Conservation (phyloP, 2,797 vertebrate genomes). For the Phyllotis vaccarum region DNA sequence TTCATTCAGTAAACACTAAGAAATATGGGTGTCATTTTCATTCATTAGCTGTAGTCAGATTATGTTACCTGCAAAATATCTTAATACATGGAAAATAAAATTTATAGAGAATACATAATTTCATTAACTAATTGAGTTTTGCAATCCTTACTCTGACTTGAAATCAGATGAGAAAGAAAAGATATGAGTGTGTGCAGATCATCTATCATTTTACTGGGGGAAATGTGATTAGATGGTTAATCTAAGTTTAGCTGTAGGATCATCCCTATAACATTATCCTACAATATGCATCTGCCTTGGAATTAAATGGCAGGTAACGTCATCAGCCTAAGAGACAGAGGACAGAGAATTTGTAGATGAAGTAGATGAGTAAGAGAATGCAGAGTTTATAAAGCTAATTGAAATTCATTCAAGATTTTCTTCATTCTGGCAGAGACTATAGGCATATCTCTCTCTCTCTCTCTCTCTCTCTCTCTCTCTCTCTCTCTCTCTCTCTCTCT, state of each 20-base stretch:
- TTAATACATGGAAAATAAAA: constrained; percentile 25
- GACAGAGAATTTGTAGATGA: not conserved
- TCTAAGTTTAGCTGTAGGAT: constrained; percentile 30
- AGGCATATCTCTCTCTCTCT: not conserved
- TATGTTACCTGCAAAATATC: not conserved
- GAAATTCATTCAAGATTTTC: not conserved
- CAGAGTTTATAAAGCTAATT: not conserved
- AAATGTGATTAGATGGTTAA: not conserved
- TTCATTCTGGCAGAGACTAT: not conserved
- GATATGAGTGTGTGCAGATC: not conserved
- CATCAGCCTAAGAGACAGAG: not conserved
- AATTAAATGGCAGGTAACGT: constrained; percentile 31
- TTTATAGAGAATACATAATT: not conserved
- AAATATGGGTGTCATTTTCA: constrained; percentile 39
- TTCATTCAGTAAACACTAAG: constrained; percentile 62
- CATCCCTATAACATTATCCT: not conserved
- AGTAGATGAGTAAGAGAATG: not conserved
- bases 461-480: not conserved
- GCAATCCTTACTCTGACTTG: not conserved
- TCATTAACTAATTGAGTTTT: not conserved
- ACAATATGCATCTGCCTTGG: not conserved
- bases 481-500: no score
- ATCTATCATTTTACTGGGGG: not conserved
- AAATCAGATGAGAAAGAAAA: not conserved
- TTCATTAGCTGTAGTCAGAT: constrained; percentile 31